Base-by-base conservation (phyloP, 2,797 vertebrate genomes). In the Pagetopsis macropterus region DNA sequence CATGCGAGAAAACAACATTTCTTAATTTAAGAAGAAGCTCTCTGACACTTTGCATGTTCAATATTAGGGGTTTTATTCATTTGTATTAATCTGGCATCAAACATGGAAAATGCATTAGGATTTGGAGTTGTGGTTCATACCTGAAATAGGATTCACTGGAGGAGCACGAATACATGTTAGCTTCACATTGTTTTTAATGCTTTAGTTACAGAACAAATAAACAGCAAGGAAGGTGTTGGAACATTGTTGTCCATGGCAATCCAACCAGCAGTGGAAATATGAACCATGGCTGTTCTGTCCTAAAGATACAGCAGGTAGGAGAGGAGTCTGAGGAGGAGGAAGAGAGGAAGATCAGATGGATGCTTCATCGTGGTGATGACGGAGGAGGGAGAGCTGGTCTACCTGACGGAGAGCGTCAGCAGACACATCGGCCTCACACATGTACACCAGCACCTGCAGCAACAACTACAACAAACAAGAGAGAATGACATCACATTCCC, bases 311-410 rank as follows among this genome's bases (percentile, higher is more conserved):
- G 58, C 68, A 81, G 76, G 23, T 8, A 74, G 77, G 40, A 59
- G 44, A 74, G 37, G 74, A 61, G 15, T 16, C 44, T 43, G 75
- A 89, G 43, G 44, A 87, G 1, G 84, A 87, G 0, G 76, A 89
- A 31, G 44, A 87, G 84, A 87, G 0, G 94, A 93, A 21, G 94
- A 94, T 48, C 83, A 87, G 0, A 90, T 95, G 76, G 95, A 96
- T 13, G 51, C 85, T 97, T 97, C 80, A 73, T 97, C 81, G 92
- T 96, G 95, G 95, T 96, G 84, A 81, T 96, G 83, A 95, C 93
- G 0, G 92, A 94, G 12, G 96, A 96, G 60, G 96, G 96, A 15
- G 96, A 97, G 90, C 92, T 97, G 91, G 92, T 96, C 82, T 97
- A 94, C 85, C 92, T 97, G 84, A 96, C 96, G 0, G 96, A 97